These are phyloP conservation scores for Fragum sueziense DNA, from an alignment of 2,888 invertebrate species.

Conservation along the genomic window DNA sequence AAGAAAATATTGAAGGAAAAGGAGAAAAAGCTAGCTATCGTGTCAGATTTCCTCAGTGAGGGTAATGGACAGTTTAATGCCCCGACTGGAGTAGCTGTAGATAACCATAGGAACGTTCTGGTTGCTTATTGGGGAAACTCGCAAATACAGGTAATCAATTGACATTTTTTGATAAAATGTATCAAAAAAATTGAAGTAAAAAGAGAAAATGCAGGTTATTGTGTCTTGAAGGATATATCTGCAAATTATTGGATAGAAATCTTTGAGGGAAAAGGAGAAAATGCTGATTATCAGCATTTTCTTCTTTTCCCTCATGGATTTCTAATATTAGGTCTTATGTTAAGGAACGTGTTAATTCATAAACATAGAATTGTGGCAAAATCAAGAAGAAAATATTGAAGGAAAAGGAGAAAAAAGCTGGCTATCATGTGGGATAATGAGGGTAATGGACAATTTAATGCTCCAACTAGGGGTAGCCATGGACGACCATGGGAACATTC, in stretches of 20 bases:
- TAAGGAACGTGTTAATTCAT: too few species aligned
- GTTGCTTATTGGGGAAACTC: slow-evolving; percentile 85
- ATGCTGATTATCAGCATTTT: background rate
- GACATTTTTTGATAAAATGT: background rate
- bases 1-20: too few species aligned
- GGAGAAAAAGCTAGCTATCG: too few species aligned
- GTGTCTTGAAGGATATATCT: background rate
- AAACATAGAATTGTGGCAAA: too few species aligned
- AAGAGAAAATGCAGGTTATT: too few species aligned
- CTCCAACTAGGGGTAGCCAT: slow-evolving; percentile 84
- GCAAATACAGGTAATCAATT: slow-evolving; percentile 83
- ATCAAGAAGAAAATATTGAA: too few species aligned
- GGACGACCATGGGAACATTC: slow-evolving; percentile 83
- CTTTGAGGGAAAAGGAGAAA: background rate
- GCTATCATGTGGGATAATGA: too few species aligned
- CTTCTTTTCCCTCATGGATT: too few species aligned
- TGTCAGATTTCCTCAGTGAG: slow-evolving; percentile 80
- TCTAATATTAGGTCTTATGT: too few species aligned
- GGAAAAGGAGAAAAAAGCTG: too few species aligned
- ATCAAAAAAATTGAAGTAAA: too few species aligned
- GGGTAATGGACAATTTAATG: slow-evolving; percentile 85
- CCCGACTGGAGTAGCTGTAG: slow-evolving; percentile 84
- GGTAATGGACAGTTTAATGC: slow-evolving; percentile 85
- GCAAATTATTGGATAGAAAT: background rate
- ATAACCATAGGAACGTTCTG: slow-evolving; percentile 83